Evolutionary conservation across 2,888 invertebrate species (phyloP).

Genomic region (Seira sanloemensis): DNA sequence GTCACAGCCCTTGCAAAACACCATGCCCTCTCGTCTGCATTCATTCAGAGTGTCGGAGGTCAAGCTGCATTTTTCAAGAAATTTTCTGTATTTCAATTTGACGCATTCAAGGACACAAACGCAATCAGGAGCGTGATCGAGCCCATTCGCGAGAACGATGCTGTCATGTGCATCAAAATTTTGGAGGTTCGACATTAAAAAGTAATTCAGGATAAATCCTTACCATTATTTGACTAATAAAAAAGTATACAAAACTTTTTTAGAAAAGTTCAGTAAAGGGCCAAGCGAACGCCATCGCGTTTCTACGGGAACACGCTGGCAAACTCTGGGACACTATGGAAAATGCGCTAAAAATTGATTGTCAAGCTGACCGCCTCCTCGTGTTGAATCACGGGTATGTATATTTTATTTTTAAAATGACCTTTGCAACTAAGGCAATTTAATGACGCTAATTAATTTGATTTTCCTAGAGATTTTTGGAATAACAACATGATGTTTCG

Average conservation of each 20-base stretch:
- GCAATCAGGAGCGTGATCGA: neutral
- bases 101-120: neutral
- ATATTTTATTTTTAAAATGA: neutral
- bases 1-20: slow-evolving; percentile 9
- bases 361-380: neutral
- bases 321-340: neutral
- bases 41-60: neutral
- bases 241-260: neutral
- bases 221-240: neutral
- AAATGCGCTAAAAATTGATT: neutral
- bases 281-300: neutral
- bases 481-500: slow-evolving; percentile 55
- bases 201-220: neutral
- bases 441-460: neutral
- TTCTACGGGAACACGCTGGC: neutral
- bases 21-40: neutral
- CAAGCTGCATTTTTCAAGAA: neutral
- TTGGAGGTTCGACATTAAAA: neutral
- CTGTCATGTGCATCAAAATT: neutral
- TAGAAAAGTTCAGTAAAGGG: neutral
- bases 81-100: neutral
- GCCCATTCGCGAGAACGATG: neutral
- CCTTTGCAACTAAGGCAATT: neutral
- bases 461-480: slow-evolving; percentile 39
- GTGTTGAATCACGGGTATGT: slow-evolving; percentile 28